Percentiles rank a stretch among this genome's conserved stretches.
Evolutionary conservation across 2,113 vertebrate species (phyloP).

Genomic region (Laterallus jamaicensis): DNA sequence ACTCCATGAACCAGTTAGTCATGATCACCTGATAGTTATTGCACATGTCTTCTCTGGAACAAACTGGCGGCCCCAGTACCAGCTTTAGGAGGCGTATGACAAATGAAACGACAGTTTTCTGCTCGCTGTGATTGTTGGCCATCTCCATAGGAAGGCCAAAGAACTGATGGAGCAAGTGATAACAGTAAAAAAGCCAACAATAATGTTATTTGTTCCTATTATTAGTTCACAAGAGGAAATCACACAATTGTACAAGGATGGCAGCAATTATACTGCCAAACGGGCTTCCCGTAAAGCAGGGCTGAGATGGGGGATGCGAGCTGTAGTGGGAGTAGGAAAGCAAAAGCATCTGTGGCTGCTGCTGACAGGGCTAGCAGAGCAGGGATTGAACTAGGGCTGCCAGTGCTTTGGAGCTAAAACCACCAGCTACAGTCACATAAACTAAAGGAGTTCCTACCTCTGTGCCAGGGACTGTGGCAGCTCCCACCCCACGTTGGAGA

Average conservation of each 20-base stretch:
- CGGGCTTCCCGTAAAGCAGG: not conserved
- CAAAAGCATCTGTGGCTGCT: not conserved
- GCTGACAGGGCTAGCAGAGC: not conserved
- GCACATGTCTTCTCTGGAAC: not conserved
- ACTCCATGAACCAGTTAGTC: not conserved
- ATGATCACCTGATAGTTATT: not conserved
- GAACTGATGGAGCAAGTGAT: not conserved
- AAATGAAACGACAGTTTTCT: not conserved
- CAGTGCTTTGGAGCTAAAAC: not conserved
- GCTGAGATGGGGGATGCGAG: not conserved
- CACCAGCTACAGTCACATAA: too few relatives aligned
- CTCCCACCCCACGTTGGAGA: not conserved
- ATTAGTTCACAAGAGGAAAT: conserved; percentile 7
- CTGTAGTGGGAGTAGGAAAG: not conserved
- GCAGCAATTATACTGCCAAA: not conserved
- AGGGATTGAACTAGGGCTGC: not conserved
- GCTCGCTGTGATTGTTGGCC: not conserved
- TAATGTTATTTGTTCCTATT: not conserved
- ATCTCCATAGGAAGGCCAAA: not conserved
- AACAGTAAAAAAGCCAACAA: not conserved
- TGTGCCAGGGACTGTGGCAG: not conserved
- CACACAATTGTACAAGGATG: not conserved
- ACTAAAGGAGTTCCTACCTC: not conserved
- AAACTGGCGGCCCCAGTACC: not conserved
- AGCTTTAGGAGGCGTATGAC: not conserved